phyloP scores from a whole-genome alignment of 53 echinoderm and acorn worm species.

The Holothuria scabra region DNA sequence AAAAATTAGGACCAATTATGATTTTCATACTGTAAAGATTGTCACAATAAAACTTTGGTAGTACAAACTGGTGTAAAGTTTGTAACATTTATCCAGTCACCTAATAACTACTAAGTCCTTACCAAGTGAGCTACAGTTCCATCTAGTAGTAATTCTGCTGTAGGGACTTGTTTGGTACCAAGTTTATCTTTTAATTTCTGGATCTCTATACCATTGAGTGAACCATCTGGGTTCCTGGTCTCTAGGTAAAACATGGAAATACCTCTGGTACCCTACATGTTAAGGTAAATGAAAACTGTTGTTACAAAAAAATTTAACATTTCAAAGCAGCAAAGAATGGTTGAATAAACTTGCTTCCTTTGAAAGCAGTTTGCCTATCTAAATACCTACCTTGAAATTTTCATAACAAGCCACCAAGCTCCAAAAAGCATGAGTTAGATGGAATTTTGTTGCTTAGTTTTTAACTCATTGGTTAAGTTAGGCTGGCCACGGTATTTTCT shows the following conservation, averaged over 20 bases:
- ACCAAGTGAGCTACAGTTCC: conserved; percentile 81
- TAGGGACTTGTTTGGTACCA: conserved; percentile 84
- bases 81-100: neutral
- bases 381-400: too few species aligned
- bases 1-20: too few species aligned
- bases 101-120: neutral
- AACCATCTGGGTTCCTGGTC: conserved; percentile 66
- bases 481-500: too few species aligned
- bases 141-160: conserved; percentile 85
- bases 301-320: neutral
- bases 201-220: conserved; percentile 83
- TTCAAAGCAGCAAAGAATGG: neutral
- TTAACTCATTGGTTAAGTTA: too few species aligned
- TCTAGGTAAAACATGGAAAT: conserved; percentile 83
- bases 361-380: too few species aligned
- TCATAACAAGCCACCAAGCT: neutral
- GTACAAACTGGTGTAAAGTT: too few species aligned
- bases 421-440: too few species aligned
- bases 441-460: too few species aligned
- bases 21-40: too few species aligned
- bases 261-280: conserved; percentile 75
- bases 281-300: neutral
- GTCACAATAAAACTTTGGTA: too few species aligned
- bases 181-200: conserved; percentile 82
- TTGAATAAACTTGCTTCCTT: neutral